These are phyloP conservation scores for Orthosia gothica DNA, from an alignment of 2,888 invertebrate genomes.

Conservation along the genomic window DNA sequence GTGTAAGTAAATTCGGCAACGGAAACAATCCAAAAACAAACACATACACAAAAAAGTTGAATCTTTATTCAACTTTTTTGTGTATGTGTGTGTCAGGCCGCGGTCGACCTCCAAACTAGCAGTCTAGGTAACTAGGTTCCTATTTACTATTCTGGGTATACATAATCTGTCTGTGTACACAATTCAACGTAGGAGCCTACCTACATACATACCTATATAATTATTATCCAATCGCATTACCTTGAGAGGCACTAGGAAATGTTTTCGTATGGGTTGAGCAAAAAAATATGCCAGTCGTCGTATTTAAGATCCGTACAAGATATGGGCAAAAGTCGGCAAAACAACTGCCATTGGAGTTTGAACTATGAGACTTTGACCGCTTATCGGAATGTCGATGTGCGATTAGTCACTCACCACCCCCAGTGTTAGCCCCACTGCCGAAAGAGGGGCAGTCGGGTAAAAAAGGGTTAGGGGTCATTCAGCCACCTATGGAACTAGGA, in stretches of 20 bases:
- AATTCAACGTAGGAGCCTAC: too few relatives aligned
- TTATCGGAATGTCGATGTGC: constrained; percentile 12
- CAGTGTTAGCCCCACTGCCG: too few relatives aligned
- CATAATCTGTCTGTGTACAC: neutral
- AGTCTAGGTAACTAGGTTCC: too few relatives aligned
- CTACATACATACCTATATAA: neutral
- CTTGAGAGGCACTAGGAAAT: constrained; percentile 30
- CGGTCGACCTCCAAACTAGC: neutral
- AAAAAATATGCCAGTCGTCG: neutral
- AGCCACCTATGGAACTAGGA: too few relatives aligned
- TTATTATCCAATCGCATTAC: constrained; percentile 22
- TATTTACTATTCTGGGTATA: neutral
- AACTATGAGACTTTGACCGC: neutral
- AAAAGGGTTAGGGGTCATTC: too few relatives aligned
- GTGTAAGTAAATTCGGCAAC: too few relatives aligned
- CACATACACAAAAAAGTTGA: too few relatives aligned
- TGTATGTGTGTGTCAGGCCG: too few relatives aligned
- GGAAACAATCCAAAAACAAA: too few relatives aligned
- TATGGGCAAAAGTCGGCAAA: neutral
- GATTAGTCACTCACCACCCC: too few relatives aligned
- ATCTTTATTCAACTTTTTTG: too few relatives aligned
- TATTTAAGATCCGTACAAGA: neutral
- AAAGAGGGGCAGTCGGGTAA: too few relatives aligned
- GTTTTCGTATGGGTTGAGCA: neutral
- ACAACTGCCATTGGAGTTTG: neutral